Evolutionary conservation across 2,797 vertebrate species (phyloP), one percentile per base, ranked within the genome.

Genomic region (Chelon labrosus): DNA sequence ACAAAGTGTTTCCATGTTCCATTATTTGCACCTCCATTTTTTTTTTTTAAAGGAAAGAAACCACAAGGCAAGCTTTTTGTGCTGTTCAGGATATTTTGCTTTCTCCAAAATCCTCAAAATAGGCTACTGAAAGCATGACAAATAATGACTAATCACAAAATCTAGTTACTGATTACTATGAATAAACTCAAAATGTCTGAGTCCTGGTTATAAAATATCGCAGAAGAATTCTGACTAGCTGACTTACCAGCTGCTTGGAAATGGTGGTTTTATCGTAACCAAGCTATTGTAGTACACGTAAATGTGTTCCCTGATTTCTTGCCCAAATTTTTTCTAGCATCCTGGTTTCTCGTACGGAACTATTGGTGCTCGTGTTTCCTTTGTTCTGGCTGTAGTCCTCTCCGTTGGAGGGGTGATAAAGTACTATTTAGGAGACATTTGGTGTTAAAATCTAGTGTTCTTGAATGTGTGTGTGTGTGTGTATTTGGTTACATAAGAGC

Each of bases 401-500:
- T 8, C 68, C 49, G 25, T 38, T 44, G 20, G 37, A 17, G 8
- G 7, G 10, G 2, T 50, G 49, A 57, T 41, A 10, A 78, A 85
- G 73, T 72, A 72, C 31, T 17, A 10, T 56, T 35, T 3, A 17
- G 4, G 9, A 55, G 22, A 53, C 7, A 47, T 70, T 70, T 67
- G 57, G 47, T 57, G 38, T 68, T 38, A 35, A 22, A 56, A 67
- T 75, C 46, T 39, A 14, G 42, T 65, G 61, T 47, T 35, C 16
- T 5, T 64, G 50, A 17, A 11, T 25, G 51, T 70, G 39, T 13
- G 47, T 60, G 47, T 60, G 65, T 44, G 50, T 39, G 19, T 56
- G 49, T 52, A 42, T 72, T 17, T 55, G 25, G 73, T 75, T 87
- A 75, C 75, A 73, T 86, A 84, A 91, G 50, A 63, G 73, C 59